phyloP scores from a whole-genome alignment of 2,797 vertebrate species.

The Octomys mimax region DNA sequence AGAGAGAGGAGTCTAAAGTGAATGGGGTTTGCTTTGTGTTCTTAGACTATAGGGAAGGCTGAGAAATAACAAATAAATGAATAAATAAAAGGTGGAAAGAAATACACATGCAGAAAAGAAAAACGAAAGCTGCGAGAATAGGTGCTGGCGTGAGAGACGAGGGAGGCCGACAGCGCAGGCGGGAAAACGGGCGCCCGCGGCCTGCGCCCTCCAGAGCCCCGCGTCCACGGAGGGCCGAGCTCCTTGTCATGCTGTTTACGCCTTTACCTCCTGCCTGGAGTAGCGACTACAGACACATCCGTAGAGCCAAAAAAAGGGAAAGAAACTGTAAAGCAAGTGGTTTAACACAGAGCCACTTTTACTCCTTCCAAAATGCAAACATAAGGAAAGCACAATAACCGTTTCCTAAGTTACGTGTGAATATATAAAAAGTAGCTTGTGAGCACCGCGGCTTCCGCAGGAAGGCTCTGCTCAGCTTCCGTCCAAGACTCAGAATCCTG shows the following conservation, averaged over 20 bases:
- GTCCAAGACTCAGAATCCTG: background rate
- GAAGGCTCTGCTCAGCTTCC: background rate
- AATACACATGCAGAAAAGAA: background rate
- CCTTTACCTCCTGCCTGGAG: slow-evolving; percentile 11
- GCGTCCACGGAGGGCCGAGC: background rate
- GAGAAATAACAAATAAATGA: slow-evolving; percentile 31
- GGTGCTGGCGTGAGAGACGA: background rate
- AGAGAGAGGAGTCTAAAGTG: slow-evolving; percentile 35
- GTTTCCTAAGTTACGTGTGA: slow-evolving; percentile 51
- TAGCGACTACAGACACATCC: slow-evolving; percentile 13
- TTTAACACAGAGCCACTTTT: slow-evolving; percentile 46
- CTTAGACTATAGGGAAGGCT: background rate
- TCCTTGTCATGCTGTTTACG: slow-evolving; percentile 18
- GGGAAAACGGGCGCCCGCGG: background rate
- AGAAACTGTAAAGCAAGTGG: background rate
- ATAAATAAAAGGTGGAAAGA: background rate
- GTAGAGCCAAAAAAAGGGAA: background rate
- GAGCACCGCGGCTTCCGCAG: background rate
- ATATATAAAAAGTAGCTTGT: background rate
- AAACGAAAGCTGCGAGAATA: background rate
- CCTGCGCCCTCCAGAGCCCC: slow-evolving; percentile 18
- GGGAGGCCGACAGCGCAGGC: background rate
- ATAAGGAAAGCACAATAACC: slow-evolving; percentile 48
- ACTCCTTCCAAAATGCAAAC: slow-evolving; percentile 52
- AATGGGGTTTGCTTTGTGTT: background rate